Percentiles rank a stretch among this genome's conserved stretches.
Conservation (phyloP, 2,888 invertebrate genomes). For the Cactoblastis cactorum region DNA sequence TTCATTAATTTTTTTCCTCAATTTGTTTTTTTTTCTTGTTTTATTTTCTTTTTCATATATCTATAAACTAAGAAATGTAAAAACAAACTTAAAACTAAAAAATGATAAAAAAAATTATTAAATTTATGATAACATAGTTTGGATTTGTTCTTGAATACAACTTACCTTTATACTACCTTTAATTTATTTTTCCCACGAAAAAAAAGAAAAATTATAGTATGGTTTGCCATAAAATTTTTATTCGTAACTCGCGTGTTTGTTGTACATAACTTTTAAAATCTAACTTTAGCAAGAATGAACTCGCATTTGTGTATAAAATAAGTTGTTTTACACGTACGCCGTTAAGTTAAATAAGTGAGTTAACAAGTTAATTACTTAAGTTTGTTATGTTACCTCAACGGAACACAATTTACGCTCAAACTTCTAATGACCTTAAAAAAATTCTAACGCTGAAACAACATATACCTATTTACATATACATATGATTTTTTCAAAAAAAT, state of each 20-base stretch:
- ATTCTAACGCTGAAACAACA: background rate
- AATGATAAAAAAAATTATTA: too few relatives aligned
- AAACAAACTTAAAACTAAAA: too few relatives aligned
- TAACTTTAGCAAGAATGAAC: background rate
- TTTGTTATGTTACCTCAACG: background rate
- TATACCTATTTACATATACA: too few relatives aligned
- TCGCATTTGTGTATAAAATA: background rate
- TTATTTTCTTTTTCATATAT: too few relatives aligned
- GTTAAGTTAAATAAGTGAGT: background rate
- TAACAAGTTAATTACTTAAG: conserved; percentile 7
- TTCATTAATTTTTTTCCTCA: too few relatives aligned
- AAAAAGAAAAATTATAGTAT: background rate
- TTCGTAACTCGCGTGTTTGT: background rate
- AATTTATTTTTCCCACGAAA: too few relatives aligned
- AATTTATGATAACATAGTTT: too few relatives aligned
- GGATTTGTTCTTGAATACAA: too few relatives aligned
- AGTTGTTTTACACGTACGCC: background rate
- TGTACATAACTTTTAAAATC: background rate
- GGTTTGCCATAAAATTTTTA: background rate
- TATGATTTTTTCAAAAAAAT: too few relatives aligned
- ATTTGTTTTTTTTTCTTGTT: too few relatives aligned
- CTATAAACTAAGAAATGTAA: too few relatives aligned
- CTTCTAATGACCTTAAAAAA: background rate
- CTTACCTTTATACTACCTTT: too few relatives aligned
- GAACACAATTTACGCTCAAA: background rate